A percentile compares a stretch with the other conserved stretches of the same genome.
Conservation (phyloP, 2,797 vertebrate species). For the Chrosomus eos region DNA sequence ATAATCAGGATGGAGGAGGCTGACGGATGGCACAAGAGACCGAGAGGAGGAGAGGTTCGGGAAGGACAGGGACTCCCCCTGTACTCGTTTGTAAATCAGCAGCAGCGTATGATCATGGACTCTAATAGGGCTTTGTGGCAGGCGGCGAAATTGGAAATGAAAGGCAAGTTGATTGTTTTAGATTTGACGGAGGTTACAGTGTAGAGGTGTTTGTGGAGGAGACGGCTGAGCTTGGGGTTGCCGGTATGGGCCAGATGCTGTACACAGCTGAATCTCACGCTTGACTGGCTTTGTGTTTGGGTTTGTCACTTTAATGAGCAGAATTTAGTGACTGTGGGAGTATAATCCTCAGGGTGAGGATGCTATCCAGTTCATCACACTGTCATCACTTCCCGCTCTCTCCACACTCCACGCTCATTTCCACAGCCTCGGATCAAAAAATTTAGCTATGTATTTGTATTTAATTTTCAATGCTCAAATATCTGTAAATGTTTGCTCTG, state of each 20-base stretch:
- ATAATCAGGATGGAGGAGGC: constrained; percentile 99
- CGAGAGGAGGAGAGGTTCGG: constrained; percentile 62
- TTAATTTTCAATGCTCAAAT: constrained; percentile 54
- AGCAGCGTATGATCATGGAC: constrained; percentile 77
- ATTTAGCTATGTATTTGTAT: constrained; percentile 58
- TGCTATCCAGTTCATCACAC: constrained; percentile 73
- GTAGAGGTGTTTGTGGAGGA: constrained; percentile 57
- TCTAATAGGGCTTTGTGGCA: constrained; percentile 80
- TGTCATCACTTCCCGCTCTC: constrained; percentile 76
- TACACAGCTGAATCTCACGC: constrained; percentile 85
- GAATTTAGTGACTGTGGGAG: constrained; percentile 84
- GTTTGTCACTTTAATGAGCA: constrained; percentile 87
- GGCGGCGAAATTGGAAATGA: constrained; percentile 83
- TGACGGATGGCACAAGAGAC: constrained; percentile 91
- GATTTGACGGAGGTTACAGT: constrained; percentile 73
- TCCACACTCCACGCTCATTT: constrained; percentile 55
- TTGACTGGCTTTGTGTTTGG: constrained; percentile 82
- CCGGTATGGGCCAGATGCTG: constrained; percentile 80
- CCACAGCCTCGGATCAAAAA: constrained; percentile 50
- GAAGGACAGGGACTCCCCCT: constrained; percentile 56
- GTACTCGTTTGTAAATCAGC: constrained; percentile 74
- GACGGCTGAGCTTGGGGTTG: constrained; percentile 72
- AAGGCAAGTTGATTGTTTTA: constrained; percentile 84
- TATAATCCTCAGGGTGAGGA: constrained; percentile 78
- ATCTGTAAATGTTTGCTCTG: constrained; percentile 48